These are phyloP conservation scores for Salpingus planirostris DNA, from an alignment of 2,888 invertebrate species.

Conservation along the genomic window DNA sequence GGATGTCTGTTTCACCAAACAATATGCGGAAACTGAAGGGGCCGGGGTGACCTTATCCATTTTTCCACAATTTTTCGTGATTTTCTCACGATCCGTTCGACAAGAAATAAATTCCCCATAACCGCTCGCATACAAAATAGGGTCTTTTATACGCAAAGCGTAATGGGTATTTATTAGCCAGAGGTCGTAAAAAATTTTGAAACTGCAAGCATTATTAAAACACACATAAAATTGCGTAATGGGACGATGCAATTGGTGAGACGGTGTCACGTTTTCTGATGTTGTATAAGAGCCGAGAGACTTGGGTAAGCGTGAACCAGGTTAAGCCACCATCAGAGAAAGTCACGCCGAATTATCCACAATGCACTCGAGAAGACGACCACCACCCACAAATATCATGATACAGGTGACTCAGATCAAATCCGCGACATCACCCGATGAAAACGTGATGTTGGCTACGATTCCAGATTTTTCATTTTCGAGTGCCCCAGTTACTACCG, in stretches of 20 bases:
- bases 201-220: too few species aligned
- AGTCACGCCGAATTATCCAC: slow-evolving; percentile 28
- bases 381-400: too few species aligned
- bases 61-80: slow-evolving; percentile 8
- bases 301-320: slow-evolving; percentile 24
- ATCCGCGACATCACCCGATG: too few species aligned
- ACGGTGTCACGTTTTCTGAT: slow-evolving; percentile 22
- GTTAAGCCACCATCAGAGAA: slow-evolving; percentile 28
- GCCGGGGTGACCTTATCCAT: slow-evolving; percentile 10
- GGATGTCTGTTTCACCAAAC: slow-evolving; percentile 12
- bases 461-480: too few species aligned
- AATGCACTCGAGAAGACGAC: too few species aligned
- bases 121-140: too few species aligned
- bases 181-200: slow-evolving; percentile 2
- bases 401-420: too few species aligned
- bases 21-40: slow-evolving; percentile 11
- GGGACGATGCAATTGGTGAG: slow-evolving; percentile 15
- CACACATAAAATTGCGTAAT: slow-evolving; percentile 10
- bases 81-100: slow-evolving; percentile 5
- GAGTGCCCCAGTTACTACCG: neutral
- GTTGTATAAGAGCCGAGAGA: slow-evolving; percentile 20
- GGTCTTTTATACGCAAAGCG: too few species aligned
- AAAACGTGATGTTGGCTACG: too few species aligned
- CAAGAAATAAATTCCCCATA: too few species aligned
- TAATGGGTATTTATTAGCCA: too few species aligned